Evolutionary conservation across 2,888 invertebrate genomes (phyloP), one percentile per base, ranked within the genome.

Genomic region (Monopis laevigella): DNA sequence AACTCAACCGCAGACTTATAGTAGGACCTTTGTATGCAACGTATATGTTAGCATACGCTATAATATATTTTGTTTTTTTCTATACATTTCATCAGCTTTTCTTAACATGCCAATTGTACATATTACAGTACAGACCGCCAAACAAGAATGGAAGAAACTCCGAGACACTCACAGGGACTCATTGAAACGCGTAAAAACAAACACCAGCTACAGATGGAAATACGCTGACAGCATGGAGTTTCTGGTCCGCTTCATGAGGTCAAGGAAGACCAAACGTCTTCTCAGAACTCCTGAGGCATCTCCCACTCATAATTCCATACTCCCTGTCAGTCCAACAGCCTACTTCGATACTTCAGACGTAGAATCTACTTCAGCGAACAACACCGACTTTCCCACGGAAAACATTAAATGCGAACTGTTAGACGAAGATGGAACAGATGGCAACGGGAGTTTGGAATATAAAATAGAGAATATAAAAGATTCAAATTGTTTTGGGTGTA

Each of bases 401-500:
- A 40, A 14, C 48, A 4, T 41, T 46, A 2, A 44, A 14, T 41
- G 19, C 13, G 52, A 52, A 38, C 51, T 48, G 18, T 40, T n/a
- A 45, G 14, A 54, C 45, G 10, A 44, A 46, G 26, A 52, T 52
- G 43, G 46, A 51, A 43, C 54, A 52, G 52, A 28, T 46, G 3
- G 51, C 52, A 6, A 50, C 44, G 13, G 52, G 53, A 4, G 45
- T 52, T 19, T 43, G 52, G 54, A 54, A 44, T 43, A 52, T n/a
- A 52, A 54, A 51, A 54, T 53, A 42, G 49, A 53, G 21, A 52
- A 54, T 41, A 53, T 51, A 2, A 50, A 51, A 7, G 45, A 46
- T 41, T 49, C 34, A 5, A 46, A 30, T 40, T 16, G 43, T 38
- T 14, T 11, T 30, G 7, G 11, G 6, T 11, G 13, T 13, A 7